Base-by-base conservation (phyloP, 2,113 vertebrate genomes). In the Campylorhamphus procurvoides region DNA sequence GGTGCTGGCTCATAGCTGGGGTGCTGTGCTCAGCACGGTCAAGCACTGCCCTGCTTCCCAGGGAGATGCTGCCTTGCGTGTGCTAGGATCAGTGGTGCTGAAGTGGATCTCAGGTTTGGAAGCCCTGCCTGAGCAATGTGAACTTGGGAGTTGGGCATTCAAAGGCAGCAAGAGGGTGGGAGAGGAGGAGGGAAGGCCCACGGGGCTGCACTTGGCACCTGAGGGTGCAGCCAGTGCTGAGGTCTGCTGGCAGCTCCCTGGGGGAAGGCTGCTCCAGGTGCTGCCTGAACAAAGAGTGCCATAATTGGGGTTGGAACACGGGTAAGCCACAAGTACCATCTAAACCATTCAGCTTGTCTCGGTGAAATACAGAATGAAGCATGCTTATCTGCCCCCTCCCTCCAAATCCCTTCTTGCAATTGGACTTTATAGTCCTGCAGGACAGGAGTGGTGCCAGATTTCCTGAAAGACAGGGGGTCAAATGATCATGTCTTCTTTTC, bases 141-240 rank as follows among this genome's bases (percentile, higher is more conserved):
- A 31, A 1, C 24, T 33, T 2, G 0, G 56, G 62, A 49, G 12
- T 0, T 28, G 39, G 62, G 47, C 0, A 1, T 10, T 58, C 18
- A 9, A 28, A 76, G 49, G 24, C 52, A 44, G 23, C 1, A 13
- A 55, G 56, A 85, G 62, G 16, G n/a, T 4, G 4, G 77, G 39
- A 53, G 39, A 42, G 42, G 24, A 25, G 28, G 31, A 78, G n/a
- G 40, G 50, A n/a, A 75, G 39, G 69, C 37, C 15, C 13, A 1
- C 1, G 6, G 49, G 58, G 50, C 42, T 58, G 25, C 11, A 1
- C n/a, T n/a, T 37, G 74, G 39, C 18, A 1, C 25, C 35, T 7
- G 56, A 52, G 49, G 14, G 52, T 22, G 1, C 0, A 5, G 42
- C 18, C 47, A 24, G 49, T 14, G 15, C 55, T 18, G 53, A 56